phyloP scores from a whole-genome alignment of 2,797 vertebrate species.

The Potorous gilbertii region DNA sequence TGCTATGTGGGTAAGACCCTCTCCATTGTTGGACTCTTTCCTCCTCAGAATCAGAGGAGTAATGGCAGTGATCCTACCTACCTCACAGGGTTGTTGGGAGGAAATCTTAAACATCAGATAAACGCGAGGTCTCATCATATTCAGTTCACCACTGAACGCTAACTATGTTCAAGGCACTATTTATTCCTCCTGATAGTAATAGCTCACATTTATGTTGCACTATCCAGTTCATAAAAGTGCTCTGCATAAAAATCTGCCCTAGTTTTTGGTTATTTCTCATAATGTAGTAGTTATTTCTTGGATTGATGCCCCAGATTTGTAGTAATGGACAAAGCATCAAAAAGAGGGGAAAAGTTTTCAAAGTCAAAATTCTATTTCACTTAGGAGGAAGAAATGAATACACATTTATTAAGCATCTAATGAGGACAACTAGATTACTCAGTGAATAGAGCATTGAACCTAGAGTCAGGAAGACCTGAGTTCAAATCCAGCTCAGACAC shows the following conservation, averaged over 20 bases:
- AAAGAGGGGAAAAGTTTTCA: background rate
- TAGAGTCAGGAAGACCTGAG: background rate
- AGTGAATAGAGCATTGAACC: background rate
- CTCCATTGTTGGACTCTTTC: background rate
- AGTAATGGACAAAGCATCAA: background rate
- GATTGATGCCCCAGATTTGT: background rate
- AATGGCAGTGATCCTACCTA: background rate
- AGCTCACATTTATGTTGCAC: background rate
- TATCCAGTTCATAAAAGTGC: background rate
- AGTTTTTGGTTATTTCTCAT: background rate
- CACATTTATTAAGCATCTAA: background rate
- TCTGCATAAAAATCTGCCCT: background rate
- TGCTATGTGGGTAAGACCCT: background rate
- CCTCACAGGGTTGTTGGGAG: background rate
- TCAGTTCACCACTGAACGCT: background rate
- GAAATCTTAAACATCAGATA: background rate
- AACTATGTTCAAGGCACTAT: background rate
- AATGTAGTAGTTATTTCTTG: background rate
- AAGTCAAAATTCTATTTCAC: constrained; percentile 1
- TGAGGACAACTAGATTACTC: background rate
- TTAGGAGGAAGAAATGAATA: background rate
- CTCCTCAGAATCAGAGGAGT: background rate
- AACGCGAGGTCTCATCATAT: background rate
- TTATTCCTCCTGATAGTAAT: background rate
- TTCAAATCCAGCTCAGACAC: background rate